These are phyloP conservation scores for Nephrotoma flavescens DNA, from an alignment of 2,888 invertebrate genomes.

Conservation along the genomic window DNA sequence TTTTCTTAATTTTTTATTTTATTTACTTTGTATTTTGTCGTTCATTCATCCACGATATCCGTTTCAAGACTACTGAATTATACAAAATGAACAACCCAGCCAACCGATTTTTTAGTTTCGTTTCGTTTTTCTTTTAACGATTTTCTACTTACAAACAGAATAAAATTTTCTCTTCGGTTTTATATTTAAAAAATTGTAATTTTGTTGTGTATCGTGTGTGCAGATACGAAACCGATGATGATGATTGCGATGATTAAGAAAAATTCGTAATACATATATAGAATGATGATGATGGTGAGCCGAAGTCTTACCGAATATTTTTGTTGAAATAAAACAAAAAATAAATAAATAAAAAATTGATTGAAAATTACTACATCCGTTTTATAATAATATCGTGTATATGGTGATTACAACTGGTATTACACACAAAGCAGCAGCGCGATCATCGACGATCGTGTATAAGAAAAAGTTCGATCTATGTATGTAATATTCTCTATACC, in stretches of 20 bases:
- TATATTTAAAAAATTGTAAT: not conserved
- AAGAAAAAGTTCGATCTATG: not conserved
- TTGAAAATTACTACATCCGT: not conserved
- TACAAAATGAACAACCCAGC: constrained; percentile 7
- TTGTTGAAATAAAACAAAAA: not conserved
- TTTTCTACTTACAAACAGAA: not conserved
- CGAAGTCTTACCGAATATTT: not conserved
- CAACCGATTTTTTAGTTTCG: not conserved
- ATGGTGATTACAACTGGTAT: not conserved
- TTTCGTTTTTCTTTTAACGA: not conserved
- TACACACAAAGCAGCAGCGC: not conserved
- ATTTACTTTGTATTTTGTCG: not conserved
- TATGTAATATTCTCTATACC: not conserved
- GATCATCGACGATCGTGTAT: not conserved
- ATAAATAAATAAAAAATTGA: not conserved
- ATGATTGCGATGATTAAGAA: not conserved
- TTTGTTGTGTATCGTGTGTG: not conserved
- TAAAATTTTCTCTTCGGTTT: not conserved
- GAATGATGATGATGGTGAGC: not conserved
- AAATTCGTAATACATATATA: not conserved
- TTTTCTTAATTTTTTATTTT: not conserved
- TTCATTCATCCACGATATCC: constrained; percentile 10
- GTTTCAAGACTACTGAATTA: constrained; percentile 11
- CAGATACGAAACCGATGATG: not conserved
- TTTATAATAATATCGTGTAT: not conserved